Evolutionary conservation across 2,113 vertebrate genomes (phyloP), one percentile per base, ranked within the genome.

Genomic region (Menura novaehollandiae): DNA sequence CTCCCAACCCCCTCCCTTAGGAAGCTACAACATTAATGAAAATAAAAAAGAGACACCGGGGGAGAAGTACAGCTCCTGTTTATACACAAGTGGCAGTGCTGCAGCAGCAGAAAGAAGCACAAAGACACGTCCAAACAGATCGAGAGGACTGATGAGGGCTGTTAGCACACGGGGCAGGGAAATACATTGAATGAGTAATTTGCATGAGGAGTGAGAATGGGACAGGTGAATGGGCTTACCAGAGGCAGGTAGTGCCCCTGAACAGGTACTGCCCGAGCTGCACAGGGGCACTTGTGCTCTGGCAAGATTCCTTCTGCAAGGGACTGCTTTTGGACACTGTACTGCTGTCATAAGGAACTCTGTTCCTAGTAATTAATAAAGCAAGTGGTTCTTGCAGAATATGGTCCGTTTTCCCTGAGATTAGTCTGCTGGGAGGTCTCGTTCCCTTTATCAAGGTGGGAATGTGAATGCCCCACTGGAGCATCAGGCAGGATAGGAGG

Each of bases 81-180:
- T 56, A 51, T 58, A 52, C 15, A 10, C 0, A 0, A 78, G 35
- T 30, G 88, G 26, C 52, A 37, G n/a, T 13, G 35, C 16, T 86
- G 56, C 27, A 58, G 53, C 43, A 67, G 44, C 33, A 78, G 79
- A 67, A 85, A 27, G 15, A 77, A 62, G 15, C 33, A 84, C 26
- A 91, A 91, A 91, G 43, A 23, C 7, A 1, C 2, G 1, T 60
- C 44, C 44, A 82, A 68, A 56, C 13, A 85, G 35, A 78, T 76
- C 2, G 5, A 76, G 85, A 69, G 37, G 13, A 30, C 26, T 46
- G 46, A 15, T 21, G 32, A 32, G 51, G 41, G 26, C 59, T 77
- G 24, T 44, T 14, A 81, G 49, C 33, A 24, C 15, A 2, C 4
- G 5, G 23, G 14, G 37, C 39, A 68, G 43, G 17, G 24, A 78